Evolutionary conservation across 2,797 vertebrate species (phyloP).

Genomic region (Alexandromys oeconomus): DNA sequence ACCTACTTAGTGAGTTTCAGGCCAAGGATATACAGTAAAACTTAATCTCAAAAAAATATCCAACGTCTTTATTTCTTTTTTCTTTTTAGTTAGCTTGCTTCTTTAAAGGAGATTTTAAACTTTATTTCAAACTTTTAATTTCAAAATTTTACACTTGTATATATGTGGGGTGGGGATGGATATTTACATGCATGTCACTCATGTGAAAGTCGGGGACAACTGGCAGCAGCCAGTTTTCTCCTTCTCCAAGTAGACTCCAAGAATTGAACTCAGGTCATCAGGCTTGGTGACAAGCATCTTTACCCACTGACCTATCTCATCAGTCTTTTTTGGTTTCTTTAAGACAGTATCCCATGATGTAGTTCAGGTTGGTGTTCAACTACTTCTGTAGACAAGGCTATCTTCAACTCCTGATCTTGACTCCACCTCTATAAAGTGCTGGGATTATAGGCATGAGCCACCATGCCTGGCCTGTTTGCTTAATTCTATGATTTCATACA

Average conservation of each 20-base stretch:
- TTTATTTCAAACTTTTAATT: background rate
- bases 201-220: background rate
- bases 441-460: background rate
- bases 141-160: background rate
- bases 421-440: background rate
- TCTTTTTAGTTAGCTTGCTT: background rate
- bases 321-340: background rate
- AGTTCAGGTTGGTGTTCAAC: background rate
- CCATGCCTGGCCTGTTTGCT: background rate
- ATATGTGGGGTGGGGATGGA: background rate
- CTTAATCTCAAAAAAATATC: background rate
- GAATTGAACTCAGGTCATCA: background rate
- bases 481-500: constrained; percentile 43
- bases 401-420: background rate
- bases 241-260: background rate
- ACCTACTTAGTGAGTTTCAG: background rate
- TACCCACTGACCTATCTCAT: background rate
- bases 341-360: background rate
- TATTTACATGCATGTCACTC: background rate
- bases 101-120: background rate
- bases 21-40: background rate
- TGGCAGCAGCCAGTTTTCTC: background rate
- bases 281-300: background rate
- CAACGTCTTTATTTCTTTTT: background rate
- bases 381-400: background rate